Base-by-base conservation (phyloP, 2,888 invertebrate genomes). In the Plutella xylostella region DNA sequence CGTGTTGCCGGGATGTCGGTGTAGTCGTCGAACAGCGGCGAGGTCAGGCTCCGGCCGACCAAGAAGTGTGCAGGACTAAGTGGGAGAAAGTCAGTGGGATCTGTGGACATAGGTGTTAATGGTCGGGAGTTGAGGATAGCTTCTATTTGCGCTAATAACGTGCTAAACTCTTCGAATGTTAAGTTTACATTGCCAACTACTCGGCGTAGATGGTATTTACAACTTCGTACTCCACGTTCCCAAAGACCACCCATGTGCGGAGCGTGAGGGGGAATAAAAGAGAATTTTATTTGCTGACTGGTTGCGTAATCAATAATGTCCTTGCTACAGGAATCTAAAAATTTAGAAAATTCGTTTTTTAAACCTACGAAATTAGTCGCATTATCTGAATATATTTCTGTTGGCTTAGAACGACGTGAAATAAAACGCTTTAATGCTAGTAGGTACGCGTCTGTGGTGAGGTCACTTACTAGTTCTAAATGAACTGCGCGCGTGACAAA, bases 91-190 rank as follows among this genome's bases (percentile, higher is more conserved):
- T 40, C 40, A 25, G 9, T 21, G 43, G 46, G 31, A 38, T 37
- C 43, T 6, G 34, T 15, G 17, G 34, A 43, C n/a, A 43, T 21
- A 9, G 22, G 38, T 15, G 18, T 42, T 14, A 17, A 42, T 30
- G 21, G 41, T 28, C 21, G n/a, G 15, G 40, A 40, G 20, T 40
- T 40, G 9, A 49, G 21, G n/a, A 49, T 34, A 22, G 21, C 41
- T 20, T 25, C 20, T 19, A 15, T 44, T 33, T 51, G 47, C 42
- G 50, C 42, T 33, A 56, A 37, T 5, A 51, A 42, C 15, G 52
- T 55, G 25, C 43, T 47, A 44, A 52, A 44, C 35, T 53, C 53
- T 33, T 55, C 55, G 12, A 49, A 53, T n/a, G 42, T 46, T 45
- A 55, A 43, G 42, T 49, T 22, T 14, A 50, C 44, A 21, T 25